phyloP scores from a whole-genome alignment of 53 echinoderm and acorn worm genomes.

The Luidia sarsii region DNA sequence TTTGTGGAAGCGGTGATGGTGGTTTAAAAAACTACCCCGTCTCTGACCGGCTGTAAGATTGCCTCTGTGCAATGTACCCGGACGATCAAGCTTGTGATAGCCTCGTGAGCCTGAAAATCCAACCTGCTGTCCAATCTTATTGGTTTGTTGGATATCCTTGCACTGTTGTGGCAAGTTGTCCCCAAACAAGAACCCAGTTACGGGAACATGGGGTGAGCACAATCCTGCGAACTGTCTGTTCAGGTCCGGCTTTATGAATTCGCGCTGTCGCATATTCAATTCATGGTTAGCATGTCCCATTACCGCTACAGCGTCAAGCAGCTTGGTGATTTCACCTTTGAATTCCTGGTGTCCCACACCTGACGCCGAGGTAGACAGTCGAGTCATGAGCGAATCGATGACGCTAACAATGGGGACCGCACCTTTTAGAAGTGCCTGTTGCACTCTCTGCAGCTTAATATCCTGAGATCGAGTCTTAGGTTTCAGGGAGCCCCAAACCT shows the following conservation, averaged over 20 bases:
- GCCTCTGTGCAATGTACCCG: too few species aligned
- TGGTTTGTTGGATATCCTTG: slow-evolving; percentile 14
- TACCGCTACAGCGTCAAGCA: background rate
- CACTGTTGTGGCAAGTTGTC: slow-evolving; percentile 15
- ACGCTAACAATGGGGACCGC: background rate
- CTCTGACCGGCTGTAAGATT: too few species aligned
- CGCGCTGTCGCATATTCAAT: background rate
- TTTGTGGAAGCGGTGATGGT: too few species aligned
- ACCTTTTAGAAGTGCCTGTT: slow-evolving; percentile 5
- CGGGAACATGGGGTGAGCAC: slow-evolving; percentile 2
- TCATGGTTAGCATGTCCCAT: background rate
- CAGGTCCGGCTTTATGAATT: background rate
- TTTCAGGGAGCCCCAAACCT: background rate
- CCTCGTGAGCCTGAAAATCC: too few species aligned
- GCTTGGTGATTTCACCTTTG: slow-evolving; percentile 26
- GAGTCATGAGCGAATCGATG: slow-evolving; percentile 5
- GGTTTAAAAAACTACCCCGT: too few species aligned
- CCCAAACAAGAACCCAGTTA: slow-evolving; percentile 39
- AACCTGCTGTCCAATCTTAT: slow-evolving; percentile 1
- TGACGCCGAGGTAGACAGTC: background rate
- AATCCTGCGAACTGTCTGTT: slow-evolving; percentile 2
- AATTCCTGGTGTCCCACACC: background rate
- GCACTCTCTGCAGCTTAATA: slow-evolving; percentile 4
- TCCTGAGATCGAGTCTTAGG: slow-evolving; percentile 4
- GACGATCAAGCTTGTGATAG: too few species aligned